Evolutionary conservation across 2,888 invertebrate genomes (phyloP).

Genomic region (Pseudanteris insignis): DNA sequence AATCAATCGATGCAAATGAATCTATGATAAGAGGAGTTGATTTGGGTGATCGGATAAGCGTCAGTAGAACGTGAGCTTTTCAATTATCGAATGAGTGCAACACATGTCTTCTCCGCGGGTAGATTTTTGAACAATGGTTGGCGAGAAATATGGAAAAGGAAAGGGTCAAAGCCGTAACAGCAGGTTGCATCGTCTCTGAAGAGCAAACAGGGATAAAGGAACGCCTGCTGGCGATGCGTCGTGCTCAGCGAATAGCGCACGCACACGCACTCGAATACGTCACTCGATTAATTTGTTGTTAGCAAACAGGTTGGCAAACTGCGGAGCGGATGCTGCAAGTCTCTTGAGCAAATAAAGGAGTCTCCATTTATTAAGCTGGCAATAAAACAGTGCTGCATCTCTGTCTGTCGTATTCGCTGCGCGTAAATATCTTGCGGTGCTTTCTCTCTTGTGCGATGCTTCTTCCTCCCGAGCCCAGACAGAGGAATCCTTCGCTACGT

Average conservation of each 20-base stretch:
- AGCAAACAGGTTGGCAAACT: constrained; percentile 65
- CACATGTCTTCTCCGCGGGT: constrained; percentile 35
- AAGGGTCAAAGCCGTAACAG: constrained; percentile 47
- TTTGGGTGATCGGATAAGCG: no score
- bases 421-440: no score
- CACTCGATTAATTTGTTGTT: constrained; percentile 65
- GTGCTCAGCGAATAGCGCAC: constrained; percentile 45
- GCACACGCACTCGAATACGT: constrained; percentile 52
- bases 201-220: constrained; percentile 50
- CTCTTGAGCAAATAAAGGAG: constrained; percentile 60
- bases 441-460: constrained; percentile 21
- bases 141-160: constrained; percentile 42
- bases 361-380: constrained; percentile 64
- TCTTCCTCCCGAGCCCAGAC: constrained; percentile 21
- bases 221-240: constrained; percentile 52
- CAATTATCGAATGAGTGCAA: constrained; percentile 34
- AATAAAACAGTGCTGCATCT: constrained; percentile 61
- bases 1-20: no score
- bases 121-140: constrained; percentile 39
- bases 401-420: constrained; percentile 40
- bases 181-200: constrained; percentile 51
- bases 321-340: constrained; percentile 59
- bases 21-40: no score
- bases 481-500: constrained; percentile 32
- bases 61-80: no score